Conservation (phyloP, 1,140 invertebrate species). For the Eumaeus atala region DNA sequence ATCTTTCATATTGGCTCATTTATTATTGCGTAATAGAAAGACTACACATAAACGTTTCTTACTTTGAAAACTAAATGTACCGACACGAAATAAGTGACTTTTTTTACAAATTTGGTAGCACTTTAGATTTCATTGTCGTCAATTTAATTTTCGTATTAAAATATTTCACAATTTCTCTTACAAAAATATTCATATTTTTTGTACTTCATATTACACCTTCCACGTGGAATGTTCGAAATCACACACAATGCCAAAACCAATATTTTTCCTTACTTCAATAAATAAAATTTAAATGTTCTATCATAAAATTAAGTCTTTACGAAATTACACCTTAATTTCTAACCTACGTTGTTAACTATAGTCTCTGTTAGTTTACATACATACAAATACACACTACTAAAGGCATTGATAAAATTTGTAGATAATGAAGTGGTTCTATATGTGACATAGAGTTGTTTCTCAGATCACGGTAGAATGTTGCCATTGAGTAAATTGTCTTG, state of each 20-base stretch:
- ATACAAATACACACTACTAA: constrained; percentile 22
- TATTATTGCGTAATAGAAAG: constrained; percentile 3
- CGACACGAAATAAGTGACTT: neutral
- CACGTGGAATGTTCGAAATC: constrained; percentile 68
- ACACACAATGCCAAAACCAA: constrained; percentile 55
- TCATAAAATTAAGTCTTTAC: neutral
- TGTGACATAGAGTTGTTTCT: too few species aligned
- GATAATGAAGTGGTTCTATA: neutral
- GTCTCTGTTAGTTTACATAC: constrained; percentile 48
- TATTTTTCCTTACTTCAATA: constrained; percentile 20
- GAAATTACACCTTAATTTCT: constrained; percentile 13
- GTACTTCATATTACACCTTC: constrained; percentile 67
- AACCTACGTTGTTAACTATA: constrained; percentile 46
- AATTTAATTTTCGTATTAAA: neutral
- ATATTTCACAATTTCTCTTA: constrained; percentile 41
- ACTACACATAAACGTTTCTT: neutral
- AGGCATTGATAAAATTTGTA: neutral
- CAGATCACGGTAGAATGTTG: too few species aligned
- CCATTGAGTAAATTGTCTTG: too few species aligned
- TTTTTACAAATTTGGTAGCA: neutral
- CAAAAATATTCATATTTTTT: constrained; percentile 71
- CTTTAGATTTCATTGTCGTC: constrained; percentile 1
- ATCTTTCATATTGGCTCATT: constrained; percentile 5
- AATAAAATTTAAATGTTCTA: constrained; percentile 1
- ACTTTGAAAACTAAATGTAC: constrained; percentile 2